Base-by-base conservation (phyloP, 2,888 invertebrate species). In the Philonicus albiceps region DNA sequence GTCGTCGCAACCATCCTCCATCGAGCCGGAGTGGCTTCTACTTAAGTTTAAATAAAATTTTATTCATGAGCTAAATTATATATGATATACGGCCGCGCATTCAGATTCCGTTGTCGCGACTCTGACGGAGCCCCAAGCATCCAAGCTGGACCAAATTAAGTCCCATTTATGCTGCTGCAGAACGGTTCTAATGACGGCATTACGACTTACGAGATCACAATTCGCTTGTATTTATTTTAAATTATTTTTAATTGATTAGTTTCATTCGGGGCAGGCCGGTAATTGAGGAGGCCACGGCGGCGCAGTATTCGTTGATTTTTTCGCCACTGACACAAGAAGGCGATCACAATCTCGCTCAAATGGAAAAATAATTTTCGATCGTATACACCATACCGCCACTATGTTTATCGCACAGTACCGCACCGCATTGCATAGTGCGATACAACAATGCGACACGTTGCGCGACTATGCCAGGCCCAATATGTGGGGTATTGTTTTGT, bases 191-290 rank as follows among this genome's bases (percentile, higher is more conserved):
- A 88, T 88, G 88, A 88, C 88, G 88, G 87, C 88, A 88, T 88
- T 88, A 88, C 88, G 86, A 64, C 64, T 64, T 64, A 64, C 64
- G 64, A 87, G 88, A 87, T 88, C 87, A 88, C 88, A 88, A 88
- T 88, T 88, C 86, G 81, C 87, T 87, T 88, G 81, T 87, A 88
- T 88, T 88, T 88, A 88, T 88, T 88, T 88, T 88, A 88, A 88
- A 88, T 88, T 88, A 88, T 88, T 88, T 88, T 88, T 88, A 88
- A 88, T 88, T 88, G 88, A 88, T 88, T 88, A 88, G 88, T 88
- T 88, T 88, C 86, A 75, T 88, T 87, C 86, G 78, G 72, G 72
- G 72, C 72, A 72, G 43, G 78, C 30, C 64, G 43, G 53, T 40
- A 86, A 78, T 86, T 86, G 84, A 84, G 84, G 84, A 72, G 84